Evolutionary conservation across 2,113 vertebrate species (phyloP).

Genomic region (Mionectes macconnelli): DNA sequence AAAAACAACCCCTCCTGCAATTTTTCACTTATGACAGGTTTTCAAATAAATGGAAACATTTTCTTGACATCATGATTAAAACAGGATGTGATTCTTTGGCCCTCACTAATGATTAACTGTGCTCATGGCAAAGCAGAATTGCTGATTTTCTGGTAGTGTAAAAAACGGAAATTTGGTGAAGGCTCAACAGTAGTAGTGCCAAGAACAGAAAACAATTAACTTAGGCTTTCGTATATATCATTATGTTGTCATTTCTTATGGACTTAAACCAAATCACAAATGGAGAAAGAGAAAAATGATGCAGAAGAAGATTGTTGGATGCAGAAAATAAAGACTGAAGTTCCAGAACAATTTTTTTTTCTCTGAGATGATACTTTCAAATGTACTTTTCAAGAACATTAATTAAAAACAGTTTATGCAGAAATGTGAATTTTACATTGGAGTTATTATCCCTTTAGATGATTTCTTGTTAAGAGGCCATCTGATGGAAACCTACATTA

Average conservation of each 20-base stretch:
- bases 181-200: background rate
- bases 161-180: background rate
- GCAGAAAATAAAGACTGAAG: background rate
- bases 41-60: slow-evolving; percentile 1
- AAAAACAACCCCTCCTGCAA: background rate
- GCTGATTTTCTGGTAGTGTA: background rate
- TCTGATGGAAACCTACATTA: background rate
- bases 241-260: background rate
- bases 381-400: background rate
- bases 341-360: background rate
- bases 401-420: background rate
- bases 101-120: background rate
- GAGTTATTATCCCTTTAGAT: background rate
- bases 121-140: background rate
- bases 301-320: background rate
- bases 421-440: background rate
- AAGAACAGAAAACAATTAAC: background rate
- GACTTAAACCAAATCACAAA: background rate
- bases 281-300: background rate
- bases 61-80: background rate
- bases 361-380: background rate
- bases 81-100: background rate
- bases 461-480: background rate
- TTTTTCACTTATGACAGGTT: background rate
- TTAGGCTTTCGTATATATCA: background rate